Conservation (phyloP, 2,797 vertebrate species). For the Basileuterus tristriatus region DNA sequence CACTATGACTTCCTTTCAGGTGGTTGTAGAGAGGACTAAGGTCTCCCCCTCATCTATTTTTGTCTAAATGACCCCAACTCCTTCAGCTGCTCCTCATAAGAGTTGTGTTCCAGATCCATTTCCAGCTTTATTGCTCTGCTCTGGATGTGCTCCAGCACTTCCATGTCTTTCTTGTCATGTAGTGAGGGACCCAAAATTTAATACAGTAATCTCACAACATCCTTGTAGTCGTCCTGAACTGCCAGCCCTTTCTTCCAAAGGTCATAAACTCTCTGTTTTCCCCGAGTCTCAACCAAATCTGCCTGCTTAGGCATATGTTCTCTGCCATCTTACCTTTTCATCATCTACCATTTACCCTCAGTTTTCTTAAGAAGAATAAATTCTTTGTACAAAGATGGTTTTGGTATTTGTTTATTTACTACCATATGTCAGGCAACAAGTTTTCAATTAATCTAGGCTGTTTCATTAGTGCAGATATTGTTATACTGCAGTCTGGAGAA, state of each 20-base stretch:
- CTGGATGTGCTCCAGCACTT: not conserved
- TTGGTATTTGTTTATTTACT: not conserved
- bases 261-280: not conserved
- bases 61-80: not conserved
- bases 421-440: not conserved
- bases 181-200: not conserved
- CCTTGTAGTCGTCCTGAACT: not conserved
- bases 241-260: not conserved
- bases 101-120: not conserved
- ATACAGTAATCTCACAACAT: not conserved
- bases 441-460: not conserved
- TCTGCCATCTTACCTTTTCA: not conserved
- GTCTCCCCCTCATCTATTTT: not conserved
- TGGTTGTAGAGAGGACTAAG: not conserved
- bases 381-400: not conserved
- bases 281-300: not conserved
- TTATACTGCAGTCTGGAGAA: not conserved
- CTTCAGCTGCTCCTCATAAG: not conserved
- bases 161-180: not conserved
- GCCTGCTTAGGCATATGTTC: not conserved
- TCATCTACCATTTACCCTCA: not conserved
- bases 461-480: not conserved
- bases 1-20: not conserved
- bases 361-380: not conserved
- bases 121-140: not conserved